Evolutionary conservation across 2,797 vertebrate genomes (phyloP).

Genomic region (Trematomus bernacchii): DNA sequence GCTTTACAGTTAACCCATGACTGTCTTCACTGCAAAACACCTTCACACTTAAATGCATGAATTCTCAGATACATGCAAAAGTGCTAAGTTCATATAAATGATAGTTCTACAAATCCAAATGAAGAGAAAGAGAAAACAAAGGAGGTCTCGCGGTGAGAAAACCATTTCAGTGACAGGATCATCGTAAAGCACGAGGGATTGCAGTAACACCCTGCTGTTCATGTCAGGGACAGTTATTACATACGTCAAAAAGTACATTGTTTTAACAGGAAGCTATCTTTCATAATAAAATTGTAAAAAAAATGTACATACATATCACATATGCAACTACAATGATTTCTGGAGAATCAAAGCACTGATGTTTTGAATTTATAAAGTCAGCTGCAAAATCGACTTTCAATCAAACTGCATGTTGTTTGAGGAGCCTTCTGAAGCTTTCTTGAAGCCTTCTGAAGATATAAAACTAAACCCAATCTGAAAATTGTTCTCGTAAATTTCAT

Average conservation of each 20-base stretch:
- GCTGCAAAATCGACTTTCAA: constrained; percentile 13
- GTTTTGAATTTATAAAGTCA: background rate
- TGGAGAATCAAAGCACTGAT: background rate
- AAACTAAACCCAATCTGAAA: background rate
- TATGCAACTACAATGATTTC: background rate
- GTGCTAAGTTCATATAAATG: background rate
- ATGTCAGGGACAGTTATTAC: background rate
- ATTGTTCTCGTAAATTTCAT: constrained; percentile 16
- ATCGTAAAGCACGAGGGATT: background rate
- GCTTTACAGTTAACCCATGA: background rate
- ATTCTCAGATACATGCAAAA: background rate
- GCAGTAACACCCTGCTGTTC: background rate
- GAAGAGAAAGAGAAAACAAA: constrained; percentile 4
- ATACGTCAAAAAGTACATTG: background rate
- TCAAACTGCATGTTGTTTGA: background rate
- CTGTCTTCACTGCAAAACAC: background rate
- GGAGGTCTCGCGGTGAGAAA: background rate
- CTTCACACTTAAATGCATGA: background rate
- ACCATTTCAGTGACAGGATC: constrained; percentile 13
- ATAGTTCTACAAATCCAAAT: constrained; percentile 4
- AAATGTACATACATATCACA: background rate
- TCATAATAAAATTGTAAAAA: background rate
- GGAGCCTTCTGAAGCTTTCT: too few species aligned
- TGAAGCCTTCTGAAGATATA: background rate
- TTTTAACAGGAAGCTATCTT: background rate